Evolutionary conservation across 2,888 invertebrate genomes (phyloP).

Genomic region (Uropetala carovei): DNA sequence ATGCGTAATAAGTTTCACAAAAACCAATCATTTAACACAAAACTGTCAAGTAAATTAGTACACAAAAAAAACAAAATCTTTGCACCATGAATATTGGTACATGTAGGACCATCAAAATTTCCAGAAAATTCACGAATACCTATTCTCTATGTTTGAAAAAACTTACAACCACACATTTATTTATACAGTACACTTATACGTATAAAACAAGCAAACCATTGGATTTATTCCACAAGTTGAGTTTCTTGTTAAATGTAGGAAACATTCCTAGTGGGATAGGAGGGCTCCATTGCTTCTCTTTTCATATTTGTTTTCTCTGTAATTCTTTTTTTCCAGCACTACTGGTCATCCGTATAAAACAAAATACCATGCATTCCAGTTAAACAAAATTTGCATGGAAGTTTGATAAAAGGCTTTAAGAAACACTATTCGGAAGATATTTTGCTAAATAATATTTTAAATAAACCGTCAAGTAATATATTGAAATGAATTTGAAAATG

Average conservation of each 20-base stretch:
- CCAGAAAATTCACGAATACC: constrained; percentile 24
- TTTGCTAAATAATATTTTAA: too few relatives aligned
- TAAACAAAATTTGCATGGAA: constrained; percentile 43
- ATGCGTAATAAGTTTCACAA: neutral
- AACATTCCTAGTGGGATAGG: constrained; percentile 24
- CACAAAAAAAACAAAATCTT: neutral
- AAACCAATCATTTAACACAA: neutral
- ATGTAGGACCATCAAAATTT: constrained; percentile 55
- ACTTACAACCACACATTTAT: constrained; percentile 60
- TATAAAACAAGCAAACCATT: constrained; percentile 63
- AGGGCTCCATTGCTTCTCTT: neutral
- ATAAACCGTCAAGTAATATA: too few relatives aligned
- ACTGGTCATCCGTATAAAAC: constrained; percentile 22
- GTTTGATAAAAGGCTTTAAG: neutral
- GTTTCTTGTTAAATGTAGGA: constrained; percentile 44
- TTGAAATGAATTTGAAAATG: too few relatives aligned
- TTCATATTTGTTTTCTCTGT: neutral
- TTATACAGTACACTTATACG: constrained; percentile 56
- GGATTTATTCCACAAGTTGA: constrained; percentile 43
- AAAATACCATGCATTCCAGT: constrained; percentile 61
- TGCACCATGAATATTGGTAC: constrained; percentile 22
- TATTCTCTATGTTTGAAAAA: constrained; percentile 39
- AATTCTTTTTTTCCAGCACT: constrained; percentile 33
- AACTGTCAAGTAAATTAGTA: neutral
- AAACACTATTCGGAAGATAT: too few relatives aligned